A percentile compares a stretch with the other conserved stretches of the same genome.
Evolutionary conservation across 2,797 vertebrate species (phyloP).

Genomic region (Lepidocolaptes lacrymiger): DNA sequence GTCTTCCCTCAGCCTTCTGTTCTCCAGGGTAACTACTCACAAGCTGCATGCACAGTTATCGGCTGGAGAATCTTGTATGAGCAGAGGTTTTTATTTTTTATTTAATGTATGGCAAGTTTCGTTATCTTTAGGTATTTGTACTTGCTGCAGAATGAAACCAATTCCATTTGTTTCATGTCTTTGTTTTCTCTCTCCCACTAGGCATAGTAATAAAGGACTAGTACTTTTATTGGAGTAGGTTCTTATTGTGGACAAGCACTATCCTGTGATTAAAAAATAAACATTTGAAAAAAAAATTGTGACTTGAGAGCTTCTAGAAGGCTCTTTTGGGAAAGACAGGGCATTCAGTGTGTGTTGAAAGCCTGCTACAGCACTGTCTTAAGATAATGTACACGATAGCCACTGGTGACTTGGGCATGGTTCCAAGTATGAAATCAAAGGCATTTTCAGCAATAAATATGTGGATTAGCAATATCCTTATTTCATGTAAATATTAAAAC

Average conservation of each 20-base stretch:
- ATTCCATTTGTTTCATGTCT: not conserved
- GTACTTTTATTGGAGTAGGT: not conserved
- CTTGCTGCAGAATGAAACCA: not conserved
- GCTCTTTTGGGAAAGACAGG: not conserved
- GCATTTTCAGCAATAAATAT: not conserved
- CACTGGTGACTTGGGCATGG: not conserved
- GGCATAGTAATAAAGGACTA: not conserved
- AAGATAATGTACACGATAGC: not conserved
- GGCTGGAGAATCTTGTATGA: not conserved
- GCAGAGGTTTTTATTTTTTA: not conserved
- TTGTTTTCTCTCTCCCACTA: not conserved
- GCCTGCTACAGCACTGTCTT: not conserved
- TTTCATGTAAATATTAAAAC: not conserved
- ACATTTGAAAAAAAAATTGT: fast-evolving
- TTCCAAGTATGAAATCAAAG: slow-evolving; percentile 11
- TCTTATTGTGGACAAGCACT: not conserved
- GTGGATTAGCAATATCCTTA: not conserved
- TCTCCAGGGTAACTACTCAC: not conserved
- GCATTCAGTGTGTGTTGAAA: not conserved
- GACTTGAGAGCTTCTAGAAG: not conserved
- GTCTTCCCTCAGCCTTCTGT: not conserved
- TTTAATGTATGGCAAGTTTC: not conserved
- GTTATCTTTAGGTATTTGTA: not conserved
- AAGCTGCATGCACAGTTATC: not conserved
- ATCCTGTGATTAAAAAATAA: not conserved